Evolutionary conservation across 2,797 vertebrate genomes (phyloP).

Genomic region (Siniperca scherzeri): DNA sequence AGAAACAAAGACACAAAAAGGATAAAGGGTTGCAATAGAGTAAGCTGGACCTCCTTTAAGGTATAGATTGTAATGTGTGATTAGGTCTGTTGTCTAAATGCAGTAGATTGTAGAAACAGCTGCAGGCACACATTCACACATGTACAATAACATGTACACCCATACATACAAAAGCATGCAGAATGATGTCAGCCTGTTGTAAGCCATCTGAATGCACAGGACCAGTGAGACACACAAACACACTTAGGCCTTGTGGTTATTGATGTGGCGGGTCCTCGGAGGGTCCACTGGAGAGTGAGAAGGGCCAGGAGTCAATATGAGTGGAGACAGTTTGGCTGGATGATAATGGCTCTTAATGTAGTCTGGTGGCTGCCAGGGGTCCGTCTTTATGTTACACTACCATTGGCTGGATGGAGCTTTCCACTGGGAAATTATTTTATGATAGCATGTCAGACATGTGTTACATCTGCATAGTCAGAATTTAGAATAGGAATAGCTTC

Average conservation of each 20-base stretch:
- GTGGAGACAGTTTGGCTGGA: conserved; percentile 68
- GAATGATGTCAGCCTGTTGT: conserved; percentile 27
- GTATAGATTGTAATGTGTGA: conserved; percentile 17
- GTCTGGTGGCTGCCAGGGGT: conserved; percentile 23
- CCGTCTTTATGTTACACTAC: conserved; percentile 42
- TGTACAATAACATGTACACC: neutral
- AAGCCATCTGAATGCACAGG: neutral
- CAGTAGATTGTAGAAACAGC: conserved; percentile 25
- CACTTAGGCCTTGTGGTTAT: conserved; percentile 58
- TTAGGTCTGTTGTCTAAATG: conserved; percentile 22
- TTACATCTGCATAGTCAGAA: conserved; percentile 2
- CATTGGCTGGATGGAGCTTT: neutral
- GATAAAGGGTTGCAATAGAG: neutral
- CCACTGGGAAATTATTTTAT: conserved; percentile 37
- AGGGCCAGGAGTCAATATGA: conserved; percentile 70
- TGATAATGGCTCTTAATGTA: conserved; percentile 69
- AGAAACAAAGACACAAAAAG: conserved; percentile 19
- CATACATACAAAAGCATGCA: neutral
- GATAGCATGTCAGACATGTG: conserved; percentile 10
- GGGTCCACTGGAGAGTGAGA: conserved; percentile 46
- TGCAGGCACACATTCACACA: conserved; percentile 42
- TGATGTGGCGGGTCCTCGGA: conserved; percentile 60
- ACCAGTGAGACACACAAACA: conserved; percentile 29
- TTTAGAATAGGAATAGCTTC: neutral
- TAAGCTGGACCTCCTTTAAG: conserved; percentile 1